phyloP scores from a whole-genome alignment of 2,888 invertebrate species.

The Apoderus coryli region DNA sequence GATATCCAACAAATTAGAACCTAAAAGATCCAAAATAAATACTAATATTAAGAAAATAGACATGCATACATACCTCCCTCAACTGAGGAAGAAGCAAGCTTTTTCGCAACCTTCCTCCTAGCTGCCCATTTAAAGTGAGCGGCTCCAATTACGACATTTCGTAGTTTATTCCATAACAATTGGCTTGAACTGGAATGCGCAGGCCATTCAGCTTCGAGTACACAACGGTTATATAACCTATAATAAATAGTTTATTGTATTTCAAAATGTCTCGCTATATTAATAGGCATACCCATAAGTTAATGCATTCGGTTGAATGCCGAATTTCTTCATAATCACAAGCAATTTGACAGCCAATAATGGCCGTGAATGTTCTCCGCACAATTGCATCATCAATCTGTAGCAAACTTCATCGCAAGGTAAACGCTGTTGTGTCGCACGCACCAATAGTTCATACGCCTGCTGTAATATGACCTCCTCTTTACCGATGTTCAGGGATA shows the following conservation, averaged over 20 bases:
- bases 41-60: too few relatives aligned
- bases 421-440: conserved; percentile 72
- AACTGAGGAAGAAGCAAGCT: conserved; percentile 32
- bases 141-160: conserved; percentile 82
- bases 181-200: conserved; percentile 54
- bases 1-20: conserved; percentile 27
- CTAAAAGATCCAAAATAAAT: conserved; percentile 14
- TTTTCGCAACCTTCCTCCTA: conserved; percentile 40
- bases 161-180: conserved; percentile 83
- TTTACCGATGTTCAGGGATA: conserved; percentile 52
- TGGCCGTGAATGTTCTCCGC: conserved; percentile 87
- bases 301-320: conserved; percentile 91
- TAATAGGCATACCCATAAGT: conserved; percentile 82
- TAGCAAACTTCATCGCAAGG: conserved; percentile 96
- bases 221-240: conserved; percentile 55
- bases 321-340: conserved; percentile 83
- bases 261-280: conserved; percentile 2
- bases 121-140: conserved; percentile 78
- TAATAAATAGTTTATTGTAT: conserved; percentile 7
- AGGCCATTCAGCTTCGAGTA: conserved; percentile 93
- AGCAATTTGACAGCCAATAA: conserved; percentile 84
- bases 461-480: conserved; percentile 60
- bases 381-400: conserved; percentile 95
- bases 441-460: conserved; percentile 76
- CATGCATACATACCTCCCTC: conserved; percentile 30